A percentile compares a stretch with the other conserved stretches of the same genome.
These are phyloP conservation scores for Ataeniobius toweri DNA, from an alignment of 2,797 vertebrate species.

Conservation along the genomic window DNA sequence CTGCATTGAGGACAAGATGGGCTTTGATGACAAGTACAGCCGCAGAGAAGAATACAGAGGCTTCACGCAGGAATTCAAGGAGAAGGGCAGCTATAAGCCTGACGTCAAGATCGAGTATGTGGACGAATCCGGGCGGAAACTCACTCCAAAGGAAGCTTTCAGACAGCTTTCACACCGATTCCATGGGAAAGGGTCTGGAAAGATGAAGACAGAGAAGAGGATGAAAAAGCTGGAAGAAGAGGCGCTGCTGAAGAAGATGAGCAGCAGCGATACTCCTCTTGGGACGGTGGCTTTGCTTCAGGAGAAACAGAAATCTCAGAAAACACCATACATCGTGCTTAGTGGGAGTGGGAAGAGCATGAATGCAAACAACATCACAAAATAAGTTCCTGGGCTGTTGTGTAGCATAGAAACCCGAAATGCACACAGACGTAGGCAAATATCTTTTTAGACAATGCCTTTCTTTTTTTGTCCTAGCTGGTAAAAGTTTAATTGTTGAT, in stretches of 20 bases:
- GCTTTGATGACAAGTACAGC: conserved; percentile 94
- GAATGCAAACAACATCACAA: conserved; percentile 85
- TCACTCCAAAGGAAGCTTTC: conserved; percentile 93
- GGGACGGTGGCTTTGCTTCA: conserved; percentile 92
- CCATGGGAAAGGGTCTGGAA: conserved; percentile 92
- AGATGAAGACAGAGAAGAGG: conserved; percentile 94
- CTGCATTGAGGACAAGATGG: conserved; percentile 96
- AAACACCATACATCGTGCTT: conserved; percentile 92
- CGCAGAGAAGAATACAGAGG: conserved; percentile 91
- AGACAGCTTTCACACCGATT: conserved; percentile 93
- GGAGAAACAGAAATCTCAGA: conserved; percentile 96
- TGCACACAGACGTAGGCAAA: background rate
- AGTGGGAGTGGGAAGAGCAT: conserved; percentile 95
- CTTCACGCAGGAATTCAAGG: conserved; percentile 95
- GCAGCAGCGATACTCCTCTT: conserved; percentile 92
- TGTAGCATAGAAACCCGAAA: conserved; percentile 7
- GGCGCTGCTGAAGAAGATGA: conserved; percentile 95
- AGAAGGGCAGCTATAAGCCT: conserved; percentile 88
- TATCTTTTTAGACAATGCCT: conserved; percentile 39
- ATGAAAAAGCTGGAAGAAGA: conserved; percentile 96
- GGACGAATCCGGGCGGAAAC: conserved; percentile 91
- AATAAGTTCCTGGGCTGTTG: conserved; percentile 47
- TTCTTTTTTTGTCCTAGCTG: background rate
- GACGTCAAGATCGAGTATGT: conserved; percentile 95
- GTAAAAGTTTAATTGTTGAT: conserved; percentile 28